These are phyloP conservation scores for Lasioglossum lativentre DNA, from an alignment of 2,888 invertebrate genomes.

Conservation along the genomic window DNA sequence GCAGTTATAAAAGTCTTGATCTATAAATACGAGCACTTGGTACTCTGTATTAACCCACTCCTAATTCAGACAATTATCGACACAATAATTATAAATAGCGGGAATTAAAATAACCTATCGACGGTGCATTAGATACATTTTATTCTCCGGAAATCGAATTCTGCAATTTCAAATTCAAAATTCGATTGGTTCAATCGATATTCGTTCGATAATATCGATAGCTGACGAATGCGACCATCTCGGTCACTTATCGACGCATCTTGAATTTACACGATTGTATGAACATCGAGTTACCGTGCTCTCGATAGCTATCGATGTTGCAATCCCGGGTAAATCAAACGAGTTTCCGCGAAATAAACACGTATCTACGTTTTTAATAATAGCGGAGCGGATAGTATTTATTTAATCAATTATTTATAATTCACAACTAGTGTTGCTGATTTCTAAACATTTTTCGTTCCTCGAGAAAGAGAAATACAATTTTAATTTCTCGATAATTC, in stretches of 20 bases:
- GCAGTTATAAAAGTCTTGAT: background rate
- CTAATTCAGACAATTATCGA: background rate
- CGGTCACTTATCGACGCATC: background rate
- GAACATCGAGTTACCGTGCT: background rate
- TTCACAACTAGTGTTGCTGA: too few species aligned
- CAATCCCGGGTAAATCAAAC: background rate
- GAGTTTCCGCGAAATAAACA: background rate
- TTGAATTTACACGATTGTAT: background rate
- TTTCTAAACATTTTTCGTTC: too few species aligned
- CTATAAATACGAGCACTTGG: background rate
- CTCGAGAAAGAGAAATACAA: too few species aligned
- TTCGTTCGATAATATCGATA: conserved; percentile 5
- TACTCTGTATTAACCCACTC: background rate
- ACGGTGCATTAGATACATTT: background rate
- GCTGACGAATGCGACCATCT: too few species aligned
- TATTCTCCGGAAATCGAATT: background rate
- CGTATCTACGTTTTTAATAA: background rate
- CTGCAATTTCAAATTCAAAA: background rate
- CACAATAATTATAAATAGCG: background rate
- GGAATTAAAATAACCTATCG: background rate
- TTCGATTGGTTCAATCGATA: conserved; percentile 6
- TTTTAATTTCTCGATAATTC: too few species aligned
- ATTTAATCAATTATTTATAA: too few species aligned
- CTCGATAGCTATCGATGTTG: background rate
- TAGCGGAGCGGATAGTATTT: too few species aligned